Evolutionary conservation across 2,113 vertebrate species (phyloP), one percentile per base, ranked within the genome.

Genomic region (Xiphophorus couchianus): DNA sequence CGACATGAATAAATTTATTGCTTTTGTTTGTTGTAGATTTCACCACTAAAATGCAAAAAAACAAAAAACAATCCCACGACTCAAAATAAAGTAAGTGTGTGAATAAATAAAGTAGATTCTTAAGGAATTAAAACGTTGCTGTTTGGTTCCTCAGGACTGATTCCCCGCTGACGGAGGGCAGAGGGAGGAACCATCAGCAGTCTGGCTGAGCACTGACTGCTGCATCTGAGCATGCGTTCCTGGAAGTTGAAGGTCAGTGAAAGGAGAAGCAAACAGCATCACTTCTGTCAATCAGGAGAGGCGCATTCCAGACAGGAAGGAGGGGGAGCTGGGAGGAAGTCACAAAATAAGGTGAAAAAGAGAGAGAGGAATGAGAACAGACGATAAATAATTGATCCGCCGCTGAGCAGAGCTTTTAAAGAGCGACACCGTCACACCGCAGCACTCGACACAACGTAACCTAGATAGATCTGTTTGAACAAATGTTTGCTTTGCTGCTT

Each of bases 161-260:
- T 80, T 88, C 86, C 86, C 86, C 22, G 15, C 60, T 39, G 87
- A 80, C 77, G 63, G 31, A 77, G 67, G 74, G 67, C 73, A 82
- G 76, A 80, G 75, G 78, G 82, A 88, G 54, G 78, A 83, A 74
- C 84, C 88, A 90, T 91, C 89, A 90, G 85, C 77, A 90, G 84
- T 88, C 90, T 74, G 37, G 35, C 79, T 51, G 74, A 77, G 82
- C 58, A 51, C 65, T 1, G 51, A 22, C 62, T 71, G 67, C 82
- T 76, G 60, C 78, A 39, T 87, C 77, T 78, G 78, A 63, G 82
- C 35, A 71, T 69, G 64, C 33, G 1, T 78, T 84, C 48, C 69
- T 27, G 51, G 70, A 82, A 92, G 86, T 87, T 93, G 88, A 93
- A 93, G 91, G 91, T 92, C 89, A 88, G 84, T 83, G 63, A 80